phyloP scores from a whole-genome alignment of 1,140 invertebrate genomes.

The Marisa cornuarietis region DNA sequence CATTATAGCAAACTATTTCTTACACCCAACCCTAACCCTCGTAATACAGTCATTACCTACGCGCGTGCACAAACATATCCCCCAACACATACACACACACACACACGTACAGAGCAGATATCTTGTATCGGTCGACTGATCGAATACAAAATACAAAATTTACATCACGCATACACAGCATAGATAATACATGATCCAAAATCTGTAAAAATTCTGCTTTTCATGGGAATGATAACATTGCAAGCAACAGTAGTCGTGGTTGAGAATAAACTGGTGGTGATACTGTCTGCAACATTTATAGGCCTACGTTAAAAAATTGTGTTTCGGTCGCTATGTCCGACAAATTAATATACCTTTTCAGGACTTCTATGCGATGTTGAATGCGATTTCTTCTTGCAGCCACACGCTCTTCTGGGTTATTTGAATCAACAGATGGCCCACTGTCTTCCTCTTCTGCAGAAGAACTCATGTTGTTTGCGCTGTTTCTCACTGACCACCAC shows the following conservation, averaged over 20 bases:
- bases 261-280: neutral
- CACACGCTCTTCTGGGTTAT: constrained; percentile 63
- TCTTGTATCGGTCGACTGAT: no score
- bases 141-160: no score
- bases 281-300: neutral
- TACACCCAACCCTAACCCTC: no score
- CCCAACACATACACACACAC: no score
- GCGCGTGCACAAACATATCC: no score
- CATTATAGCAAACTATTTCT: no score
- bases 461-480: constrained; percentile 50
- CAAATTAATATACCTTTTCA: constrained; percentile 45
- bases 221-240: neutral
- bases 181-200: no score
- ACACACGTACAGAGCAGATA: no score
- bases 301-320: neutral
- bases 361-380: constrained; percentile 54
- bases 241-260: neutral
- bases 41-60: no score
- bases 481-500: neutral
- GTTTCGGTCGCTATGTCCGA: neutral
- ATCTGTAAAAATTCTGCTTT: no score
- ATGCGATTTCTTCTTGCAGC: constrained; percentile 60
- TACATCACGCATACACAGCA: neutral
- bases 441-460: constrained; percentile 60
- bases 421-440: constrained; percentile 62